A percentile compares a stretch with the other conserved stretches of the same genome.
Evolutionary conservation across 2,888 invertebrate genomes (phyloP).

Genomic region (Trachelus iudaicus): DNA sequence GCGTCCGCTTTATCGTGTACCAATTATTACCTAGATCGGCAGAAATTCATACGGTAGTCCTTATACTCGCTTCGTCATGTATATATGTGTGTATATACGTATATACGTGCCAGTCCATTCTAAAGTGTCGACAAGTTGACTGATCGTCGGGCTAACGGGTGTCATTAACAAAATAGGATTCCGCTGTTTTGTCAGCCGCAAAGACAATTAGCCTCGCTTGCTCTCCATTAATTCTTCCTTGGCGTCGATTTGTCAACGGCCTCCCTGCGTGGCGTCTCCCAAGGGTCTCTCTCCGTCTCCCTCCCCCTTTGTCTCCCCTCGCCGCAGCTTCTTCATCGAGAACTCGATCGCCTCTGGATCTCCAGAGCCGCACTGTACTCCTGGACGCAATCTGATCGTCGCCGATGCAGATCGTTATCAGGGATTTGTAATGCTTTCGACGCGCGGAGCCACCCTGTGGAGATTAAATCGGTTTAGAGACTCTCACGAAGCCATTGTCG

Average conservation of each 20-base stretch:
- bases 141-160: slow-evolving; percentile 10
- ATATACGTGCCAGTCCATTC: not conserved
- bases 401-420: slow-evolving; percentile 47
- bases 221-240: slow-evolving; percentile 15
- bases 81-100: no score
- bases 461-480: not conserved
- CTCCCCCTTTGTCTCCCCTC: slow-evolving; percentile 1
- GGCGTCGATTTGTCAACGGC: slow-evolving; percentile 18
- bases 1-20: not conserved
- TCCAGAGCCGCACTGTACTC: not conserved
- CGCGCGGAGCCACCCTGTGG: not conserved
- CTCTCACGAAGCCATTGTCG: not conserved
- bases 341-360: not conserved
- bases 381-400: not conserved
- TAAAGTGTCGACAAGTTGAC: slow-evolving; percentile 9
- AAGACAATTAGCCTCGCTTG: slow-evolving; percentile 18
- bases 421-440: slow-evolving; percentile 42
- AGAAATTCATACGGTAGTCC: not conserved
- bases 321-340: not conserved
- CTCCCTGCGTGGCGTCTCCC: slow-evolving; percentile 2
- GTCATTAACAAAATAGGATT: slow-evolving; percentile 19
- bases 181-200: slow-evolving; percentile 11
- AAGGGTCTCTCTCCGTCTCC: not conserved
- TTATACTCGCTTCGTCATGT: not conserved
- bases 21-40: not conserved